Evolutionary conservation across 2,113 vertebrate genomes (phyloP), one percentile per base, ranked within the genome.

Genomic region (Aspiorhynchus laticeps): DNA sequence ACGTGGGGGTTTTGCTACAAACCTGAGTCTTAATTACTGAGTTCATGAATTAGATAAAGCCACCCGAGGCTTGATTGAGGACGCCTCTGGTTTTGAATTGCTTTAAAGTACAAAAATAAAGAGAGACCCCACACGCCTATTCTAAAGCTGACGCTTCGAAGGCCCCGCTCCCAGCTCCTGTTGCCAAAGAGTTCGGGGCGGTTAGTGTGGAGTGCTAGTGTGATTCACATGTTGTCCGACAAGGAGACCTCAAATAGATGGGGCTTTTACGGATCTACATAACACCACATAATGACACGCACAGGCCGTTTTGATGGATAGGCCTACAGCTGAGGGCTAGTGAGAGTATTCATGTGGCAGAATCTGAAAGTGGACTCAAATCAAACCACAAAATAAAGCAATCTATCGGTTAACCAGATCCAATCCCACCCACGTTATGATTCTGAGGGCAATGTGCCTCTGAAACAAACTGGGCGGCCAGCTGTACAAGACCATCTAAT

Each of bases 1-100:
- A 86, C 38, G 26, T 85, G 74, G 36, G 87, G 87, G 85, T 69
- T 69, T 86, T 69, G 67, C 87, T 76, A 88, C 86, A 83, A 89
- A 89, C 89, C 89, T 90, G 89, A 90, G 89, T 90, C 88, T 87
- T 89, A 84, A 75, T 87, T 88, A 86, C 83, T 87, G 85, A 90
- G 87, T 87, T 85, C 75, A 83, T 87, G 65, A 86, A 79, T 88
- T 89, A 33, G 81, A 80, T 84, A 88, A 88, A 90, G 82, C 85
- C 85, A 85, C 80, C 80, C 28, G 71, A 88, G 87, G 89, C 73
- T 53, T 90, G 82, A 88, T 83, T 90, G 85, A 83, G 86, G 59
- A 80, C 43, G 69, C 84, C 86, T 87, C 84, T 82, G 61, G 75
- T 71, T 86, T 86, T 82, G 21, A 67, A 86, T 88, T 88, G 84